Percentiles rank a stretch among this genome's conserved stretches.
Evolutionary conservation across 2,888 invertebrate genomes (phyloP).

Genomic region (Aplocera efformata): DNA sequence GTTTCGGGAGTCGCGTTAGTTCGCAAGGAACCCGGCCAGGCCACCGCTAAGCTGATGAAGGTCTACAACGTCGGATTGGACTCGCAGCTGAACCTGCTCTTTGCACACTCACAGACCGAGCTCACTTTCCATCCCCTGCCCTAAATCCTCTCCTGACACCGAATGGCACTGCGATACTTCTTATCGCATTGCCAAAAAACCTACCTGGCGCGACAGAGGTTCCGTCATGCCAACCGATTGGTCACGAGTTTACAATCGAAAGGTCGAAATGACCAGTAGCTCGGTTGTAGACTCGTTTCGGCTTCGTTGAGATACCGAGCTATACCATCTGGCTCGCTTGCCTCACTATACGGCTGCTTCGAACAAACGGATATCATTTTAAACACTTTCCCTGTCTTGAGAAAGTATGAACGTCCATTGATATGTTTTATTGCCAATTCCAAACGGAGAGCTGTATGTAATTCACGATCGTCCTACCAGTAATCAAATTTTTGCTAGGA

Average conservation of each 20-base stretch:
- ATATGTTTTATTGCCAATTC: too few species aligned
- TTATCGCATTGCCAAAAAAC: conserved; percentile 57
- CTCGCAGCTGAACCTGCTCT: conserved; percentile 84
- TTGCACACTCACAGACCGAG: conserved; percentile 83
- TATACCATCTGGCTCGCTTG: conserved; percentile 31
- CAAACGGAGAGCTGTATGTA: too few species aligned
- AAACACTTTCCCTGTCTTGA: neutral
- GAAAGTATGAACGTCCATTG: too few species aligned
- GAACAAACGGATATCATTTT: conserved; percentile 10
- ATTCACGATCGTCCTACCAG: too few species aligned
- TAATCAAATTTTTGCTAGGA: too few species aligned
- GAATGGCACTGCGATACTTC: conserved; percentile 64
- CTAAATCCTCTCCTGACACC: conserved; percentile 44
- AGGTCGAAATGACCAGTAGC: conserved; percentile 34
- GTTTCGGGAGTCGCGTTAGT: conserved; percentile 84
- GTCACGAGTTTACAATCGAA: conserved; percentile 61
- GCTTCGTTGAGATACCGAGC: conserved; percentile 33
- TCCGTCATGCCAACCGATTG: conserved; percentile 68
- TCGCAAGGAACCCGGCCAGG: conserved; percentile 79
- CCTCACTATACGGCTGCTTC: conserved; percentile 18
- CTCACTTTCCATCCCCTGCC: conserved; percentile 82
- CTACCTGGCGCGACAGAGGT: conserved; percentile 68
- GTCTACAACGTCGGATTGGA: conserved; percentile 85
- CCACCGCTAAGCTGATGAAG: conserved; percentile 77
- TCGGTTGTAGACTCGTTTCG: conserved; percentile 48